Conservation (phyloP, 2,797 vertebrate species). For the Heteromormyrus szaboi region DNA sequence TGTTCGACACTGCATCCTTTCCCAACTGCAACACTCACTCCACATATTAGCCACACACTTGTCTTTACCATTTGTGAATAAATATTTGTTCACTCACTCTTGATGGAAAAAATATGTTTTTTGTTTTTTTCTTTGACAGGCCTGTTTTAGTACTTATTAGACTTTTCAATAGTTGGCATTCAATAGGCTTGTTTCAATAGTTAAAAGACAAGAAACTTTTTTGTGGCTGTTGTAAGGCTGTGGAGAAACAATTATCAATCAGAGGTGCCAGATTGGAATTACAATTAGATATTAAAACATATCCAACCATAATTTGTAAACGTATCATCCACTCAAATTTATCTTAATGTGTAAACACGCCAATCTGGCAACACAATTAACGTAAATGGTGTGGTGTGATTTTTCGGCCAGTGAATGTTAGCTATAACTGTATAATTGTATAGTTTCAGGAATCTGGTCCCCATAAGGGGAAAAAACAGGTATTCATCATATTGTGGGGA, state of each 20-base stretch:
- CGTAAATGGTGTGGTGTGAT: background rate
- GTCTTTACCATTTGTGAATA: background rate
- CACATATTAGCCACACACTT: background rate
- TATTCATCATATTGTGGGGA: no score
- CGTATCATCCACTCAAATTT: background rate
- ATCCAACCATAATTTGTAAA: background rate
- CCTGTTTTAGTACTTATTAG: background rate
- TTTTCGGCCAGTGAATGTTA: background rate
- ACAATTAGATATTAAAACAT: background rate
- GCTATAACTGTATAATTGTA: background rate
- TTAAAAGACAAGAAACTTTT: background rate
- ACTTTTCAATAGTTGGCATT: background rate
- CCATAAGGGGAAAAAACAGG: no score
- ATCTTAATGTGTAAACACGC: background rate
- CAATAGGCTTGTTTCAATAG: background rate
- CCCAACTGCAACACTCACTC: background rate
- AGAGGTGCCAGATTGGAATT: background rate
- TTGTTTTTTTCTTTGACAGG: background rate
- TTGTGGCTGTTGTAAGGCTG: background rate
- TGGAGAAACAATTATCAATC: background rate
- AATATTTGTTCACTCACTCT: background rate
- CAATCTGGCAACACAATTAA: background rate
- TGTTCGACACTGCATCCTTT: background rate
- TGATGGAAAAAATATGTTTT: background rate
- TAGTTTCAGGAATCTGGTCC: background rate